Base-by-base conservation (phyloP, 2,888 invertebrate genomes). In the Xestoiulus laeticollis region DNA sequence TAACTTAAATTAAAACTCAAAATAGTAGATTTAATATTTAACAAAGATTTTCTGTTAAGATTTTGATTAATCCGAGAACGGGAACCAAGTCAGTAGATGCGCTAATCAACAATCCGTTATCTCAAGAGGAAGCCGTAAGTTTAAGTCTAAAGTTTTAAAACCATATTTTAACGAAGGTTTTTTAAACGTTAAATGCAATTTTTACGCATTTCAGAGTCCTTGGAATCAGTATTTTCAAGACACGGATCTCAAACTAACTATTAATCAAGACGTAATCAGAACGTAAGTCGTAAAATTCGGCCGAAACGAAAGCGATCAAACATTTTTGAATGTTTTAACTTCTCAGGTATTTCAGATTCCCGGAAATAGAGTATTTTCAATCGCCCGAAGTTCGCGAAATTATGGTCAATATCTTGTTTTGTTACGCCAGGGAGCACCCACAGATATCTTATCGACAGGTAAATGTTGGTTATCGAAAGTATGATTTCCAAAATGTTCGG, bases 181-280 rank as follows among this genome's bases (percentile, higher is more conserved):
- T 38, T n/a, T 48, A 85, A 48, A 87, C 14, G 0, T 87, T 19
- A 32, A 84, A 44, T 16, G 22, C 10, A 12, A 86, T 78, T 85
- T 87, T 87, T 59, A n/a, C n/a, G 59, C 59, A 59, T 59, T 32
- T 88, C 92, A 96, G 95, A 96, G 96, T 91, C 94, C 95, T 0
- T 97, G 96, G 96, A 95, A 96, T 91, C 95, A 95, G 90, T 96
- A 95, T 92, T 97, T 96, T 92, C 95, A 95, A 92, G 96, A 96
- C 92, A 94, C 95, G 90, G 96, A 96, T 90, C 93, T 96, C 33
- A 94, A 95, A 90, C 93, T 94, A 30, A 93, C 96, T 19, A 96
- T 96, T 86, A 93, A 94, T 8, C 96, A 96, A 91, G 96, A 96
- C 93, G 96, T 96, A 0, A 94, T 96, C 14, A 92, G 96, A 90